A percentile compares a stretch with the other conserved stretches of the same genome.
Evolutionary conservation across 2,888 invertebrate species (phyloP).

Genomic region (Glomeris marginata): DNA sequence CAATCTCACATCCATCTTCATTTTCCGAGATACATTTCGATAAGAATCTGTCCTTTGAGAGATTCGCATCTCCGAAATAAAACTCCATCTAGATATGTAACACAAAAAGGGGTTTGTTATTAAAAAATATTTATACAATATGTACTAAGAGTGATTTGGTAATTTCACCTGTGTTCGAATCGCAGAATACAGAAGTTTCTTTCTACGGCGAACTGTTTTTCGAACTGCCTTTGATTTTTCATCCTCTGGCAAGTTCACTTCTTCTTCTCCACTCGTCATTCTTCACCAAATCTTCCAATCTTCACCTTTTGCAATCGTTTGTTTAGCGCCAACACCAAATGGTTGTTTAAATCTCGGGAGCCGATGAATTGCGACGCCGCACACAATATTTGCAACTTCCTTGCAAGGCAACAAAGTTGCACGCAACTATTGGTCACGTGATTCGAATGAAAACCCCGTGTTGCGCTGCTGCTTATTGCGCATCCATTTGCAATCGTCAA

Average conservation of each 20-base stretch:
- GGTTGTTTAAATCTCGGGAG: no score
- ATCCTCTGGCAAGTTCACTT: background rate
- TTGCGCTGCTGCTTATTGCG: no score
- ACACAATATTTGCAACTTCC: no score
- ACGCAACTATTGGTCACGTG: no score
- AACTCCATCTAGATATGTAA: slow-evolving; percentile 66
- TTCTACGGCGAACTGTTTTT: slow-evolving; percentile 1
- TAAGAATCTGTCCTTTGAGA: slow-evolving; percentile 75
- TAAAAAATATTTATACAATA: slow-evolving; percentile 1
- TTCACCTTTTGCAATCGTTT: no score
- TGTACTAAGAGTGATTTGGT: background rate
- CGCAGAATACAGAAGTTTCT: slow-evolving; percentile 5
- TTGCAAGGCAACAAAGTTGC: no score
- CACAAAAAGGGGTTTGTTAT: background rate
- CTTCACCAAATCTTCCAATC: no score
- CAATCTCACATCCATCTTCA: slow-evolving; percentile 31
- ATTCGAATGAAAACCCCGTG: no score
- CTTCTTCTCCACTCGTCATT: slow-evolving; percentile 1
- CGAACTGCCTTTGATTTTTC: background rate
- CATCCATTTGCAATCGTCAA: no score
- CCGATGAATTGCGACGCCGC: no score
- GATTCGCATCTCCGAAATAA: slow-evolving; percentile 84
- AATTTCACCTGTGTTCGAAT: slow-evolving; percentile 8
- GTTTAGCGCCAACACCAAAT: no score
- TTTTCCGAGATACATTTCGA: slow-evolving; percentile 49